phyloP scores from a whole-genome alignment of 2,888 invertebrate species.

The Capitulum mitella region DNA sequence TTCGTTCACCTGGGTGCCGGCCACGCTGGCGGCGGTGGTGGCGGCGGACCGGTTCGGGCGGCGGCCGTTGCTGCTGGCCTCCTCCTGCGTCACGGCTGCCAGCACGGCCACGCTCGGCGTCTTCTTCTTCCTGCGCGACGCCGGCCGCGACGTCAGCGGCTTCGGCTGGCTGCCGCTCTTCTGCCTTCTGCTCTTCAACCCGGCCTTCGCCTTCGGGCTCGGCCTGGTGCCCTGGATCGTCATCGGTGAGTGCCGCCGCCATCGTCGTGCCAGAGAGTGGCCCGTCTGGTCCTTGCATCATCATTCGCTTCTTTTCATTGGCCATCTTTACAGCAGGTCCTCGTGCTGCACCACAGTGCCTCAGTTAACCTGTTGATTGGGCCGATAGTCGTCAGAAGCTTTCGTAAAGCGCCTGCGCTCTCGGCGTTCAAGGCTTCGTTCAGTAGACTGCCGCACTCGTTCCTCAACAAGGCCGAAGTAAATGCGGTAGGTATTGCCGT shows the following conservation, averaged over 20 bases:
- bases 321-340: no score
- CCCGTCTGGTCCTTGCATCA: no score
- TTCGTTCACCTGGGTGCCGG: conserved; percentile 79
- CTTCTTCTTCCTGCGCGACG: conserved; percentile 56
- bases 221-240: conserved; percentile 1
- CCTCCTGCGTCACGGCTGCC: conserved; percentile 55
- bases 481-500: no score
- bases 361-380: no score
- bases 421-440: no score
- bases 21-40: conserved; percentile 74
- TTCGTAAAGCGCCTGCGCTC: no score
- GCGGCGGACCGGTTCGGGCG: conserved; percentile 83
- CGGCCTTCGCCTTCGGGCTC: neutral
- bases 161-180: conserved; percentile 25
- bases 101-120: conserved; percentile 58
- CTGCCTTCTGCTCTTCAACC: conserved; percentile 3
- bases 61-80: conserved; percentile 76
- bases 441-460: no score
- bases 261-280: no score
- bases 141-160: conserved; percentile 35
- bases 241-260: neutral
- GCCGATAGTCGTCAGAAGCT: no score
- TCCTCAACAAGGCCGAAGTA: no score
- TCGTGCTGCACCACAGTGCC: no score
- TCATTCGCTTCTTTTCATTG: no score